A percentile compares a stretch with the other conserved stretches of the same genome.
These are phyloP conservation scores for Rhabditoides inermis DNA, from an alignment of 2,888 invertebrate species.

Conservation along the genomic window DNA sequence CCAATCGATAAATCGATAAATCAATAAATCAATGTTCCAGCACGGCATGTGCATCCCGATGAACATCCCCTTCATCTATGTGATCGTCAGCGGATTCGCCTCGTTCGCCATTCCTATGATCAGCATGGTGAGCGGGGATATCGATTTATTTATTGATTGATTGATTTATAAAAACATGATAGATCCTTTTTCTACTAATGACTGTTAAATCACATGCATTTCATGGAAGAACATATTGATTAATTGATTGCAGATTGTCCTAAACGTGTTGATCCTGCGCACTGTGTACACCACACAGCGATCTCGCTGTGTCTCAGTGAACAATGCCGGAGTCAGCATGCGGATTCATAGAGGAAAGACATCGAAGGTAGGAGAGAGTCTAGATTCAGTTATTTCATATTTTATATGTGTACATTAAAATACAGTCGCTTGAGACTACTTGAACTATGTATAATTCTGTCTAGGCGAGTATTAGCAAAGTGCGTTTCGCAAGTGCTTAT, in stretches of 20 bases:
- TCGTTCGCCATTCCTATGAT: slow-evolving; percentile 48
- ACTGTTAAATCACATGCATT: neutral
- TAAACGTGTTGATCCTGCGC: slow-evolving; percentile 45
- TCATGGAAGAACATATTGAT: neutral
- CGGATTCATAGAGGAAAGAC: slow-evolving; percentile 36
- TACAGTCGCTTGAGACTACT: no score
- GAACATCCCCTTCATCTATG: slow-evolving; percentile 36
- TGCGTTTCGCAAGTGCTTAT: no score
- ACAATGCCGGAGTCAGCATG: slow-evolving; percentile 26
- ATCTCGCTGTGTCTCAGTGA: slow-evolving; percentile 22
- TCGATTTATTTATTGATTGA: no score
- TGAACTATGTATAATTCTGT: no score
- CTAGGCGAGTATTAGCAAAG: no score
- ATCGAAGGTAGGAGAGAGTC: no score
- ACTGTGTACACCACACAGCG: slow-evolving; percentile 37
- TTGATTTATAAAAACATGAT: no score
- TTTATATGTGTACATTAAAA: no score
- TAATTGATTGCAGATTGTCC: slow-evolving; percentile 21
- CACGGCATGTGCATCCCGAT: slow-evolving; percentile 32
- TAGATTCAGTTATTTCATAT: no score
- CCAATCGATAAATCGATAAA: neutral
- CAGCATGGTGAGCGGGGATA: slow-evolving; percentile 31
- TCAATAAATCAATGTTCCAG: neutral
- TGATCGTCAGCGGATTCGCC: slow-evolving; percentile 47
- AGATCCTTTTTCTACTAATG: no score